Conservation (phyloP, 2,797 vertebrate genomes). For the Mycteria americana region DNA sequence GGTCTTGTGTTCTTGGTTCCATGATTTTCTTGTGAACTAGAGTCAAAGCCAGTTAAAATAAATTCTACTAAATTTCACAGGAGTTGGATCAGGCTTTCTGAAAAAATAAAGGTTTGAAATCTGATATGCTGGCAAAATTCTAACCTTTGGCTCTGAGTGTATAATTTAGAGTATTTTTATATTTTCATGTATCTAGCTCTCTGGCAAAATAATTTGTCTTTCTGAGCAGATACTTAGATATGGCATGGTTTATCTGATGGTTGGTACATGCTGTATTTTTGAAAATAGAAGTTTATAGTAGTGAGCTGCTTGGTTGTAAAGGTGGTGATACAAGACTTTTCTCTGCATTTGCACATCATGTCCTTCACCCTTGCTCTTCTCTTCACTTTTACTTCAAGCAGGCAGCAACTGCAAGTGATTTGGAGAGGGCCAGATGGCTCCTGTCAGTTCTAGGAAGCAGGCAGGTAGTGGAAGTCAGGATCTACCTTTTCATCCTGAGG, state of each 20-base stretch:
- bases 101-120: not conserved
- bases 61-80: not conserved
- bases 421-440: not conserved
- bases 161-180: not conserved
- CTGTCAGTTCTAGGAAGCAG: not conserved
- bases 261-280: not conserved
- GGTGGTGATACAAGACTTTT: not conserved
- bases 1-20: not conserved
- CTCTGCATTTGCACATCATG: not conserved
- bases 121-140: not conserved
- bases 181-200: not conserved
- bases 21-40: not conserved
- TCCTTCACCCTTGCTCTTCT: not conserved
- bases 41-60: not conserved
- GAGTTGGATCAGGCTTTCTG: not conserved
- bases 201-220: not conserved
- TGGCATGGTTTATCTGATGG: not conserved
- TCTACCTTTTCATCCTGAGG: slow-evolving; percentile 1
- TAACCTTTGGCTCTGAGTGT: not conserved
- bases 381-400: not conserved
- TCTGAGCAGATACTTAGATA: not conserved
- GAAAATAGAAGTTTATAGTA: not conserved
- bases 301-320: not conserved
- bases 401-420: not conserved
- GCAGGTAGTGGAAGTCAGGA: not conserved